These are phyloP conservation scores for Hypsopygia costalis DNA, from an alignment of 2,888 invertebrate genomes.

Conservation along the genomic window DNA sequence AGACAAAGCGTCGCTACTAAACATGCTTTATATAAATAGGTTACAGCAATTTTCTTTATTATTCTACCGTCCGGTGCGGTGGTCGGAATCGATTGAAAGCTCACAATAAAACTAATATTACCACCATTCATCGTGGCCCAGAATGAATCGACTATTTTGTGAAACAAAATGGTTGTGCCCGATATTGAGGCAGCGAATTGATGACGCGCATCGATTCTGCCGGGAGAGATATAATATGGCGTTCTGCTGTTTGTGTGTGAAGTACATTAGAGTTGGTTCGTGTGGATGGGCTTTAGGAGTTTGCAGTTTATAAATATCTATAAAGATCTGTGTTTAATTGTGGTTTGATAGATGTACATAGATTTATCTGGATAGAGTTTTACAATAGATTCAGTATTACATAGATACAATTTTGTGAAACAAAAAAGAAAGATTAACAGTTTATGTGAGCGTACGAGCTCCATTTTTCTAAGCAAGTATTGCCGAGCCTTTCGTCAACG, in stretches of 20 bases:
- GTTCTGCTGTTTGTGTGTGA: neutral
- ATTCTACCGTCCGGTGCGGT: conserved; percentile 1
- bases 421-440: too few species aligned
- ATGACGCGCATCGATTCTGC: conserved; percentile 25
- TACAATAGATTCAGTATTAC: too few species aligned
- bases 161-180: conserved; percentile 26
- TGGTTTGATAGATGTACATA: too few species aligned
- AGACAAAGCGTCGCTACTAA: neutral
- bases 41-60: conserved; percentile 4
- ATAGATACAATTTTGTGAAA: too few species aligned
- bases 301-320: too few species aligned
- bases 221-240: conserved; percentile 4
- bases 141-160: conserved; percentile 29
- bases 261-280: neutral
- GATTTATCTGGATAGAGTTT: too few species aligned
- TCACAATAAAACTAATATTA: conserved; percentile 9
- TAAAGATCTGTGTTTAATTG: too few species aligned
- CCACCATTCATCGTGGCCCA: conserved; percentile 13
- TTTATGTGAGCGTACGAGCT: too few species aligned
- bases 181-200: conserved; percentile 25
- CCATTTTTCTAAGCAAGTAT: too few species aligned
- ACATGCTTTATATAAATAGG: conserved; percentile 3
- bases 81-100: conserved; percentile 1
- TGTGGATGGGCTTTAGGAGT: too few species aligned
- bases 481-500: too few species aligned